phyloP scores from a whole-genome alignment of 2,888 invertebrate species.

The Melieria crassipennis region DNA sequence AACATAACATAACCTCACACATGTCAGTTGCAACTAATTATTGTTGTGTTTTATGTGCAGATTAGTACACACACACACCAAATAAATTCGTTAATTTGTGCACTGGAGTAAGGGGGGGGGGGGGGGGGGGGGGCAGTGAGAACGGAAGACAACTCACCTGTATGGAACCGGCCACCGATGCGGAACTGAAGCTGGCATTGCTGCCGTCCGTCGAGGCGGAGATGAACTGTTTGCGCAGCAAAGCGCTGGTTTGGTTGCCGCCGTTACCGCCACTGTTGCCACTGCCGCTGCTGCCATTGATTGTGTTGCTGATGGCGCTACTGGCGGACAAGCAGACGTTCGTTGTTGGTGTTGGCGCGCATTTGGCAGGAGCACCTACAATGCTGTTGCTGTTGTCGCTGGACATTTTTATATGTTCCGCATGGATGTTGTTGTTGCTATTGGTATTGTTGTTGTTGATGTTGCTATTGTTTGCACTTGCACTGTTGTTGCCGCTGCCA shows the following conservation, averaged over 20 bases:
- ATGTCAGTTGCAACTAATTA: too few species aligned
- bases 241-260: constrained; percentile 38
- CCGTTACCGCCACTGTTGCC: constrained; percentile 22
- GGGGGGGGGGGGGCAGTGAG: too few species aligned
- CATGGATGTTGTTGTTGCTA: constrained; percentile 42
- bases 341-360: constrained; percentile 1
- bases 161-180: constrained; percentile 65
- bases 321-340: constrained; percentile 41
- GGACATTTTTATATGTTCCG: constrained; percentile 33
- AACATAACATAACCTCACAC: too few species aligned
- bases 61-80: background rate
- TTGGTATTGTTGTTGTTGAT: constrained; percentile 43
- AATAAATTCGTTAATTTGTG: background rate
- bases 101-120: too few species aligned
- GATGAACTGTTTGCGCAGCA: constrained; percentile 49
- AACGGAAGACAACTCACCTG: constrained; percentile 57
- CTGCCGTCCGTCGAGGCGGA: constrained; percentile 53
- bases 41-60: too few species aligned
- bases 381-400: constrained; percentile 22
- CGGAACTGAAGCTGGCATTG: constrained; percentile 65
- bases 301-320: constrained; percentile 43
- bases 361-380: constrained; percentile 16
- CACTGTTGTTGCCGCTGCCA: constrained; percentile 40
- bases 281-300: constrained; percentile 37
- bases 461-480: constrained; percentile 37